Conservation (phyloP, 2,888 invertebrate genomes). For the Autographa gamma region DNA sequence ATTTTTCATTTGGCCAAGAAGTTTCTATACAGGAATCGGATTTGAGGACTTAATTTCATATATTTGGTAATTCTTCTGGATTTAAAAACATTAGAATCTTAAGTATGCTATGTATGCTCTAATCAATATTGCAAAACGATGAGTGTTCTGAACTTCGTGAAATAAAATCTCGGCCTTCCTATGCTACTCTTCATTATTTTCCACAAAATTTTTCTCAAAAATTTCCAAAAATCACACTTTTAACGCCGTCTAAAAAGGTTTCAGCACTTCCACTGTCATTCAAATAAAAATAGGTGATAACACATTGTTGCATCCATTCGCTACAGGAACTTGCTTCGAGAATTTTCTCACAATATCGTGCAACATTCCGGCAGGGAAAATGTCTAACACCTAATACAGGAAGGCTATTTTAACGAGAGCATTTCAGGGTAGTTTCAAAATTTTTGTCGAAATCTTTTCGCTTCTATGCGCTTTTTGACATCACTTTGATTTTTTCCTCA, state of each 20-base stretch:
- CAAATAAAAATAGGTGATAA: constrained; percentile 1
- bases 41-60: no score
- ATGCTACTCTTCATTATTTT: neutral
- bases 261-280: constrained; percentile 4
- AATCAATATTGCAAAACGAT: no score
- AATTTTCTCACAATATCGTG: neutral
- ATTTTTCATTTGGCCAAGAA: no score
- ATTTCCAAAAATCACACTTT: neutral
- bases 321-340: neutral
- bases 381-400: constrained; percentile 4
- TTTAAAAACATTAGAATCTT: no score
- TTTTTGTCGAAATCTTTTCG: neutral
- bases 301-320: constrained; percentile 4
- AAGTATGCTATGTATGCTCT: no score
- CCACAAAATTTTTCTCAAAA: neutral
- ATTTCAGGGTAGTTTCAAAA: neutral
- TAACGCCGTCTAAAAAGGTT: neutral
- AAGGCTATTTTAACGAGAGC: constrained; percentile 1
- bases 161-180: no score
- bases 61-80: no score
- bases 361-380: neutral
- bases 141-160: no score
- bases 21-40: no score
- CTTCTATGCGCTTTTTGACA: neutral
- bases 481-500: no score